Evolutionary conservation across 1,140 invertebrate genomes (phyloP), one percentile per base, ranked within the genome.

Genomic region (Drosophila tropicalis): DNA sequence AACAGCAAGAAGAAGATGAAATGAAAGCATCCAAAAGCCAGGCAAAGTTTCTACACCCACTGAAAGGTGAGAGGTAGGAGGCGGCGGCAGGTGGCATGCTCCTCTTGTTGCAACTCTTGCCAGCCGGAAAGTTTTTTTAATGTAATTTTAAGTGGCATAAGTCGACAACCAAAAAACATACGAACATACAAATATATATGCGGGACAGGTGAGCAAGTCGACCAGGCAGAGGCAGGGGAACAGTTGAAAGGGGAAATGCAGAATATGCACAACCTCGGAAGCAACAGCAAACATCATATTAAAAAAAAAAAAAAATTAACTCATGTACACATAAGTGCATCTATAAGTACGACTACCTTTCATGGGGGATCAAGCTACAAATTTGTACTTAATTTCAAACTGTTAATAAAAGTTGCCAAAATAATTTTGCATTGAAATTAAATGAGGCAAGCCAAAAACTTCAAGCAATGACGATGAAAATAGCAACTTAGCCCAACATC

Each of bases 111-210:
- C 62, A 65, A 65, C 73, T 69, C 78, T 62, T 67, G 67, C 64
- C 66, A 72, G 69, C 61, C 64, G 64, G 36, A 76, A 86, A 86
- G 64, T 83, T 87, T 87, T 51, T 87, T 89, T 87, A 89, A 87
- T 87, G 83, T 87, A 87, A 87, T 89, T 87, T 87, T 81, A 87
- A 87, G 84, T 89, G 84, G 84, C 84, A 89, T 87, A 87, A 87
- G 84, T 81, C 84, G 84, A 89, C 84, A 89, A 80, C 84, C 84
- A 87, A 86, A 86, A 86, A 86, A 73, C 67, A 72, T 61, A 87
- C 72, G 68, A 54, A 72, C 69, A 65, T 13, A 51, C 29, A 55
- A 55, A 32, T 39, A 22, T 44, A 72, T 44, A 32, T 57, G 13
- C 72, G 72, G 70, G 71, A 73, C 78, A 85, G 82, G 82, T 85